Base-by-base conservation (phyloP, 2,113 vertebrate species). In the Apus apus region DNA sequence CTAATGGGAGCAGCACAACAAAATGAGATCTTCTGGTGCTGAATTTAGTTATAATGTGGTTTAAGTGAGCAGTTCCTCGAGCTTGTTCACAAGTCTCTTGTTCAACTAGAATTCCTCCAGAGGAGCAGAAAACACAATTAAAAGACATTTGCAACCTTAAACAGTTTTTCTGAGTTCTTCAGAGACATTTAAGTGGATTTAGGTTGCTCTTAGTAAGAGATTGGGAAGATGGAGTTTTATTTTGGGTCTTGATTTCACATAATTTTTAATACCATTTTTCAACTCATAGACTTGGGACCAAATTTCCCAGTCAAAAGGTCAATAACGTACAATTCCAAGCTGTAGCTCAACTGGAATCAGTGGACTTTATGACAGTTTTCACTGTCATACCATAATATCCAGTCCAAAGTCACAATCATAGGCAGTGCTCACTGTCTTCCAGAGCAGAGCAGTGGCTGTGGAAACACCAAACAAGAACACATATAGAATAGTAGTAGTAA, bases 11-110 rank as follows among this genome's bases (percentile, higher is more conserved):
- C 62, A 89, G 88, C 0, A 5, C 87, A 94, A 80, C 7, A 17
- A 96, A 94, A 92, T 88, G 45, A 94, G 83, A 78, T 83, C 74
- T 95, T 94, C 93, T 88, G 87, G 89, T 80, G 95, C 85, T 96
- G 64, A 90, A 48, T 93, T 85, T 91, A 92, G 87, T 96, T 97
- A 94, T 85, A 90, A 67, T 32, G 56, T 58, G 48, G 87, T 97
- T 95, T 88, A 92, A 94, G 53, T 58, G 50, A 81, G 84, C 26
- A 15, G 71, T 90, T 94, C 68, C 68, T 60, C 93, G 78, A 73
- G 86, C 68, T 95, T 95, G 96, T 86, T 96, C 61, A 66, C 62
- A 50, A 79, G 64, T 66, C 48, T 80, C n/a, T 75, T 36, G 48
- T 95, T 97, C 48, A 78, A 58, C 40, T 92, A 45, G 43, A 62